Evolutionary conservation across 2,113 vertebrate genomes (phyloP).

Genomic region (Dasypus novemcinctus): DNA sequence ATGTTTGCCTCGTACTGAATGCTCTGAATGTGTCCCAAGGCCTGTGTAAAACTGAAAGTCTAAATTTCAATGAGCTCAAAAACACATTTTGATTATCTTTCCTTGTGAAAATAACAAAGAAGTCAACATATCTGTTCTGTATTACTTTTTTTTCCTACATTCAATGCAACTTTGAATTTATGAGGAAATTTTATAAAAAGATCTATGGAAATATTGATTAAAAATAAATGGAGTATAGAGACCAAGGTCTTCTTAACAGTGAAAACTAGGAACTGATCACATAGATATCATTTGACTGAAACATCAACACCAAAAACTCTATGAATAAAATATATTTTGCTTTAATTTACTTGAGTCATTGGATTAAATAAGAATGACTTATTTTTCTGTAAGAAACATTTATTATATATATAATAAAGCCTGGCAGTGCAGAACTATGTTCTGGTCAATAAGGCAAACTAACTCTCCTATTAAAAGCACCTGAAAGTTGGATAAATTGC

Average conservation of each 20-base stretch:
- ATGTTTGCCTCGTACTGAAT: neutral
- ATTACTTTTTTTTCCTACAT: neutral
- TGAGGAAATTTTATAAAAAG: neutral
- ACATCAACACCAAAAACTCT: neutral
- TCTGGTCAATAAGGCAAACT: neutral
- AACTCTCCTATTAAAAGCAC: neutral
- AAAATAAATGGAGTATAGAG: neutral
- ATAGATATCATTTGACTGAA: neutral
- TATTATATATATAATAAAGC: neutral
- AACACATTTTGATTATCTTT: constrained; percentile 3
- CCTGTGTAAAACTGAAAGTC: neutral
- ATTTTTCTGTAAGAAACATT: neutral
- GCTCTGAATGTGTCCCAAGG: neutral
- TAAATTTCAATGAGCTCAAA: neutral
- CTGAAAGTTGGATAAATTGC: neutral
- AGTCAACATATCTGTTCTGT: neutral
- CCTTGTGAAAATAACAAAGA: neutral
- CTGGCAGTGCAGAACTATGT: neutral
- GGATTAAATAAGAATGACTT: neutral
- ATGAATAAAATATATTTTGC: neutral
- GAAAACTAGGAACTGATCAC: too few relatives aligned
- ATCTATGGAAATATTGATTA: neutral
- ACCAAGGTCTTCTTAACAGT: too few relatives aligned
- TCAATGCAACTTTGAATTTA: neutral
- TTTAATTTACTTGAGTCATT: neutral